Percentiles rank a stretch among this genome's conserved stretches.
Evolutionary conservation across 2,797 vertebrate genomes (phyloP).

Genomic region (Melanotaenia boesemani): DNA sequence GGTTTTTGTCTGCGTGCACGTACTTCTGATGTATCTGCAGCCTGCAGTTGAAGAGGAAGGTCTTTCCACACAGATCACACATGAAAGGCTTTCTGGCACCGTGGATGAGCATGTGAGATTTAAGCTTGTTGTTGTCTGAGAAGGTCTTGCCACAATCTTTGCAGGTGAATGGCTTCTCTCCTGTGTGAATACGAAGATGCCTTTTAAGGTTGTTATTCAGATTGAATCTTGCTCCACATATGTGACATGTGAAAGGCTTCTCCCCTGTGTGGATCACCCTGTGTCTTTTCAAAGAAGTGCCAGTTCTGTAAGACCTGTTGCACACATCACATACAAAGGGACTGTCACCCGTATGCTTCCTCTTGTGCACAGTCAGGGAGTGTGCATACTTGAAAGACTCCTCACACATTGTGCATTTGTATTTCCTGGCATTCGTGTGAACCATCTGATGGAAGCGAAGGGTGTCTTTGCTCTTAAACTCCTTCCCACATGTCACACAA

Average conservation of each 20-base stretch:
- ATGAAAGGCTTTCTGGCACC: conserved; percentile 79
- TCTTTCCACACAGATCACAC: conserved; percentile 78
- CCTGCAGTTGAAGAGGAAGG: conserved; percentile 81
- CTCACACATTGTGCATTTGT: conserved; percentile 71
- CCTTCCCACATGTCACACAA: conserved; percentile 81
- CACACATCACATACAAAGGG: conserved; percentile 70
- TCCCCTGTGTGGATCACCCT: conserved; percentile 75
- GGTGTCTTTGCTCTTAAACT: conserved; percentile 82
- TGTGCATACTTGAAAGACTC: conserved; percentile 77
- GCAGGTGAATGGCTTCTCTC: conserved; percentile 83
- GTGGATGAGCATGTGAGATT: conserved; percentile 81
- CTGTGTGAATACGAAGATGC: conserved; percentile 78
- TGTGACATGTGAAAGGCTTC: conserved; percentile 78
- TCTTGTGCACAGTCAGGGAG: conserved; percentile 75
- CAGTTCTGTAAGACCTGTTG: conserved; percentile 68
- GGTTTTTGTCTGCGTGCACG: conserved; percentile 66
- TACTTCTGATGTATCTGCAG: conserved; percentile 79
- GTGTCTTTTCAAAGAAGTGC: conserved; percentile 75
- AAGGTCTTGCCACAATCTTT: conserved; percentile 84
- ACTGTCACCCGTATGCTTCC: conserved; percentile 73
- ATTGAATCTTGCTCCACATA: conserved; percentile 76
- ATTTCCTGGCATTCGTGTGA: conserved; percentile 76
- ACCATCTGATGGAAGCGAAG: conserved; percentile 81
- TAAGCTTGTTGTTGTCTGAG: conserved; percentile 81
- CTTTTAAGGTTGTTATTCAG: conserved; percentile 79